Conservation (phyloP, 2,888 invertebrate species). For the Callyntrura guangdongensis region DNA sequence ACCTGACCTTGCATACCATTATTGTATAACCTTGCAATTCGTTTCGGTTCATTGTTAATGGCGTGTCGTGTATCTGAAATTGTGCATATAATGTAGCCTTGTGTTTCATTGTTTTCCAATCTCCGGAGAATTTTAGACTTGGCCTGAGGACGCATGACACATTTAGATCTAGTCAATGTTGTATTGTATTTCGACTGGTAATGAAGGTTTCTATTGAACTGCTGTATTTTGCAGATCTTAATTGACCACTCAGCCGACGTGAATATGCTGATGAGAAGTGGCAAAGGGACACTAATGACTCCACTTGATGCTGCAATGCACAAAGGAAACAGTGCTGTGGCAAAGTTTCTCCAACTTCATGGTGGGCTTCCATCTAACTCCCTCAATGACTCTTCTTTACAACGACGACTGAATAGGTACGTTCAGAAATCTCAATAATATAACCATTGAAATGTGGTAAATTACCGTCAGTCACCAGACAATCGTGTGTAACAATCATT, state of each 20-base stretch:
- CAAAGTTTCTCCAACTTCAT: slow-evolving; percentile 96
- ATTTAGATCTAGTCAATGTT: too few species aligned
- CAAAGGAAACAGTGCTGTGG: slow-evolving; percentile 94
- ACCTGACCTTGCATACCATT: slow-evolving; percentile 14
- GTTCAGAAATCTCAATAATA: not conserved
- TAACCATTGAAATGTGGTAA: not conserved
- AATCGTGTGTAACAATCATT: not conserved
- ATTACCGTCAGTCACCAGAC: too few species aligned
- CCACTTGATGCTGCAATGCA: slow-evolving; percentile 96
- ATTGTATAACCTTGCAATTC: slow-evolving; percentile 33
- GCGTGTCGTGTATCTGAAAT: not conserved
- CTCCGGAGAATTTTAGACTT: slow-evolving; percentile 23
- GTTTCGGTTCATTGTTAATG: slow-evolving; percentile 18
- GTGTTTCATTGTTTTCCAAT: slow-evolving; percentile 22
- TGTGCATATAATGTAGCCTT: not conserved
- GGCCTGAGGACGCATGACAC: slow-evolving; percentile 22
- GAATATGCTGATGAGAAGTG: slow-evolving; percentile 93
- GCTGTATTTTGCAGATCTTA: too few species aligned
- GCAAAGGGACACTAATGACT: slow-evolving; percentile 94
- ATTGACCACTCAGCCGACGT: slow-evolving; percentile 94
- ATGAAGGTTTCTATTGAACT: too few species aligned
- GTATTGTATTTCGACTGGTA: not conserved
- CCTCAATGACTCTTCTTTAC: slow-evolving; percentile 82
- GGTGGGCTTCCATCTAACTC: slow-evolving; percentile 91
- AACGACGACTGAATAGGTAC: slow-evolving; percentile 82